Conservation (phyloP, 2,888 invertebrate genomes). For the Entomobrya proxima region DNA sequence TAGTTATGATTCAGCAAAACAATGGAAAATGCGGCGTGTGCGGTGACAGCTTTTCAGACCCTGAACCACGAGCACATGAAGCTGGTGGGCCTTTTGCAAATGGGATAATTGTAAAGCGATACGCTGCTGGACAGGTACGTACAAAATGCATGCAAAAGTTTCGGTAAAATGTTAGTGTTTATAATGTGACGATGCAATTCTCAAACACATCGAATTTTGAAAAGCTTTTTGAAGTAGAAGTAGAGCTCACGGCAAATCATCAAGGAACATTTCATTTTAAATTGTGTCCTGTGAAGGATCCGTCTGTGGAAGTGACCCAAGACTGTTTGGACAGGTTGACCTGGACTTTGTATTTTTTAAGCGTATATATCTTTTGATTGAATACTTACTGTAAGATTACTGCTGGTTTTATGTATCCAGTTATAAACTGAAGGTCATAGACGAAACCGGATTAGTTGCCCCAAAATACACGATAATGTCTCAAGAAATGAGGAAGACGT, state of each 20-base stretch:
- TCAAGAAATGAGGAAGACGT: slow-evolving; percentile 78
- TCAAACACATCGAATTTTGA: slow-evolving; percentile 46
- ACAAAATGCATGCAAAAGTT: too few species aligned
- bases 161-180: background rate
- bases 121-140: slow-evolving; percentile 88
- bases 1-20: slow-evolving; percentile 67
- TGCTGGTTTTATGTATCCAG: background rate
- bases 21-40: slow-evolving; percentile 66
- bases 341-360: background rate
- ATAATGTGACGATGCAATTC: background rate
- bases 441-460: slow-evolving; percentile 81
- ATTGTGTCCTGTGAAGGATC: slow-evolving; percentile 91
- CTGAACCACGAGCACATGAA: slow-evolving; percentile 89
- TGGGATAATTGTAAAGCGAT: slow-evolving; percentile 89
- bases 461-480: slow-evolving; percentile 77
- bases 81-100: slow-evolving; percentile 91
- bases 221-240: slow-evolving; percentile 89
- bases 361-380: background rate
- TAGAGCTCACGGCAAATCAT: slow-evolving; percentile 93
- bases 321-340: slow-evolving; percentile 87
- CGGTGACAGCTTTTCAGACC: slow-evolving; percentile 89
- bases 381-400: background rate
- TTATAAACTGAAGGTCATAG: slow-evolving; percentile 77
- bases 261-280: slow-evolving; percentile 84
- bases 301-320: slow-evolving; percentile 86